Evolutionary conservation across 2,797 vertebrate species (phyloP), one percentile per base, ranked within the genome.

Genomic region (Phalloptychus januarius): DNA sequence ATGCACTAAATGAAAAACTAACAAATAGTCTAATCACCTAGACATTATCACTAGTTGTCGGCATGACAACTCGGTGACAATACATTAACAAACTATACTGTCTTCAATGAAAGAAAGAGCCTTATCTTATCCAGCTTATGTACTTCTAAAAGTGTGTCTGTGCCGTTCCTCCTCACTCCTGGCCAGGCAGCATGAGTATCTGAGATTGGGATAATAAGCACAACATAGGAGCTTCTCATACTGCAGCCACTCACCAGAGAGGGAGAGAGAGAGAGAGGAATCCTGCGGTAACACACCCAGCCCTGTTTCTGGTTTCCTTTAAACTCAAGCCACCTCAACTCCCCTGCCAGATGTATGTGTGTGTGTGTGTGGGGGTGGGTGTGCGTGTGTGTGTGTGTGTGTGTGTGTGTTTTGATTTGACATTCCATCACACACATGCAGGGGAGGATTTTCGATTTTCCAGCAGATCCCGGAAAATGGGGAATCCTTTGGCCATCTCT

Each of bases 271-370:
- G 81, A 80, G 84, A 83, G 88, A 85, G 91, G 87, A 90, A 90
- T 83, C 87, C 83, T 31, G 33, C 74, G 71, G 73, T 63, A 89
- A 92, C 93, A 92, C 91, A 90, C 88, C 87, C 90, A 72, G 84
- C 89, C 90, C 91, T 93, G 90, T 93, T 90, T 86, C 86, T 89
- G 70, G 79, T 92, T 92, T 90, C 89, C 92, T 92, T 90, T 87
- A 88, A 91, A 85, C 82, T 81, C 74, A 67, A 86, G 87, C 83
- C 76, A 84, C 82, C 18, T 46, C 72, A 88, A 75, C 80, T 79
- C 84, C 84, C 89, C 81, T 69, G 52, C 36, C 71, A 78, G 33
- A 74, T 73, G 63, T 18, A 1, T 76, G 79, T 33, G 33, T 81
- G 77, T 52, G 48, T 42, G 40, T 42, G 40, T 42, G 40, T 42